Percentiles rank a stretch among this genome's conserved stretches.
Conservation (phyloP, 1,140 invertebrate species). For the Rhizoglyphus robini region DNA sequence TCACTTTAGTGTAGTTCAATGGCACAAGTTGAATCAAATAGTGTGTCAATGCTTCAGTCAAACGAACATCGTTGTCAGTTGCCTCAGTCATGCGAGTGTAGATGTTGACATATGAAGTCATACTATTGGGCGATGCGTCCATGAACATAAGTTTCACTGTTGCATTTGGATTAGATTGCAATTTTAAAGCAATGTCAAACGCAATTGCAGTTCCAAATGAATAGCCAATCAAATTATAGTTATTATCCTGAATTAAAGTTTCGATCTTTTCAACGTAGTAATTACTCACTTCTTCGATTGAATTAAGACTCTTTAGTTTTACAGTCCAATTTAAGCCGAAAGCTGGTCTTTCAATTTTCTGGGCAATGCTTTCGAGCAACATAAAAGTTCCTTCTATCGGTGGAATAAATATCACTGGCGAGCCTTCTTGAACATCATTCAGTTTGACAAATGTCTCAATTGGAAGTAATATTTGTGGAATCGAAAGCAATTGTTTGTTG, state of each 20-base stretch:
- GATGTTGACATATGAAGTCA: conserved; percentile 46
- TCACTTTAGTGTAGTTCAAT: conserved; percentile 48
- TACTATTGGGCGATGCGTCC: conserved; percentile 82
- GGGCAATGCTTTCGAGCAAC: conserved; percentile 51
- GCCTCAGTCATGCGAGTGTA: conserved; percentile 40
- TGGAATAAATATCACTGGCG: conserved; percentile 61
- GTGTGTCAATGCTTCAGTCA: conserved; percentile 57
- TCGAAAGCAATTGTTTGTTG: conserved; percentile 34
- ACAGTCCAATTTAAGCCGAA: conserved; percentile 77
- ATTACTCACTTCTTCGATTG: conserved; percentile 55
- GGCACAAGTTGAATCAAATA: conserved; percentile 66
- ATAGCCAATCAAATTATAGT: conserved; percentile 72
- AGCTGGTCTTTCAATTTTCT: conserved; percentile 54
- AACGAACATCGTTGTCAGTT: conserved; percentile 31
- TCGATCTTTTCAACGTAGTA: conserved; percentile 51
- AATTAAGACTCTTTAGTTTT: conserved; percentile 43
- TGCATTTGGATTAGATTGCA: conserved; percentile 51
- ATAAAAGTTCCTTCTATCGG: conserved; percentile 77
- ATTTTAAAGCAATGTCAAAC: conserved; percentile 75
- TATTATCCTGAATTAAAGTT: neutral
- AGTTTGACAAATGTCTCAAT: conserved; percentile 35
- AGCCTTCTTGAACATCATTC: conserved; percentile 34
- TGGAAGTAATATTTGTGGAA: conserved; percentile 32
- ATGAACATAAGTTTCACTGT: conserved; percentile 47
- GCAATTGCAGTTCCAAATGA: conserved; percentile 83